Evolutionary conservation across 1,140 invertebrate species (phyloP), one percentile per base, ranked within the genome.

Genomic region (Lethocerus indicus): DNA sequence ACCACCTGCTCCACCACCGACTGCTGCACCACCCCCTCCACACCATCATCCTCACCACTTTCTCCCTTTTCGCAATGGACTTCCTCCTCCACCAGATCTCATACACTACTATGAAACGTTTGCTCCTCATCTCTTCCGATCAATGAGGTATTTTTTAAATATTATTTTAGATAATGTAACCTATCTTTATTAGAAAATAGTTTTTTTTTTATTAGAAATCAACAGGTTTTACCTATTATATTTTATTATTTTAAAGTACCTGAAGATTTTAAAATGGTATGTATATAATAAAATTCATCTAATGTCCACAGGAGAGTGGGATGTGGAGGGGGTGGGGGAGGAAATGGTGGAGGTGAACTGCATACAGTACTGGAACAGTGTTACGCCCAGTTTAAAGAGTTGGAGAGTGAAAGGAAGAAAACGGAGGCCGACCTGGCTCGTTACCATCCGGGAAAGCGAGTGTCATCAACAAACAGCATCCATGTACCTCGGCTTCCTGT

Each of bases 341-440:
- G 70, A 18, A 70, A 57, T 63, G 79, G 75, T 23, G 72, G 76
- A 13, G 76, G 79, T 53, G 74, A 81, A 48, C 63, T 85, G 2
- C 81, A 85, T 62, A 64, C 72, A n/a, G 71, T 77, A 18, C 64
- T 89, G 5, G 85, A 89, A 59, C 77, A 83, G 47, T 86, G 82
- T 54, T 84, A 83, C 58, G 83, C 85, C 47, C 83, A 88, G 58
- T 88, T 86, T 64, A 78, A 81, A 51, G 77, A 81, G 54, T 60
- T 88, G 26, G 86, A 88, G 59, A 81, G 83, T 48, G 85, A 88
- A 61, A 67, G 86, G 3, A 88, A 89, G 60, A 83, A 84, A 58
- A 87, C 83, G 3, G 86, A 90, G 60, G 85, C 84, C 2, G 78
- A 84, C 47, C 64, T 89, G 20, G 84, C 84, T 1, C 67, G 83